Evolutionary conservation across 2,113 vertebrate species (phyloP), one percentile per base, ranked within the genome.

Genomic region (Cardinalis cardinalis): DNA sequence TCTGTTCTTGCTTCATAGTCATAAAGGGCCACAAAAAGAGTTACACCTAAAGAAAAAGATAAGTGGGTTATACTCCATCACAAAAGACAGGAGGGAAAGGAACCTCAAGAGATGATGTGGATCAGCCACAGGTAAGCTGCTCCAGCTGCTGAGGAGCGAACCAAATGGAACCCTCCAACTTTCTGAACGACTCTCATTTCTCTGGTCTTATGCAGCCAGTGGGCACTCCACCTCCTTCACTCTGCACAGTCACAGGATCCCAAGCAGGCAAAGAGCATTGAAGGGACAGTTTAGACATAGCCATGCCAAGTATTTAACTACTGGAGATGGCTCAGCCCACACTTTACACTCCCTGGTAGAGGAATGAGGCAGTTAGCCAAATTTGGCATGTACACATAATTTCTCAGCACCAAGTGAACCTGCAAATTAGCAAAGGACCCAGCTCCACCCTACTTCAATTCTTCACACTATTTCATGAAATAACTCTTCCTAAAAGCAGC

Each of bases 1-100:
- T 99, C 99, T 20, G 99, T 99, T 93, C 99, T 97, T 40, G 99
- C 99, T 96, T 99, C 99, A 49, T 99, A 99, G 97, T 99, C 99
- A 77, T 99, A 99, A 93, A 99, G 98, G 18, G 99, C 99, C 97
- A 99, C 98, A 95, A 99, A 99, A 69, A 99, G 98, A 75, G 99
- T 99, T 95, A 99, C 99, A 97, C 99, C 99, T 99, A 89, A 94
- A 87, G 83, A 84, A 87, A 87, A 95, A 89, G 69, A 89, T 10
- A 79, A 19, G 40, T 48, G 55, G 58, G 36, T 90, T 89, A 75
- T 14, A 51, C 7, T 52, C 26, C 34, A 38, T 56, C 51, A 79
- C 51, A 74, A 55, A 82, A 65, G 43, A 13, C 5, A 68, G 65
- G 34, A 87, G 40, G 26, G 56, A 61, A 82, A 90, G 29, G 29